Conservation (phyloP, 2,113 vertebrate species). For the Peromyscus polionotus region DNA sequence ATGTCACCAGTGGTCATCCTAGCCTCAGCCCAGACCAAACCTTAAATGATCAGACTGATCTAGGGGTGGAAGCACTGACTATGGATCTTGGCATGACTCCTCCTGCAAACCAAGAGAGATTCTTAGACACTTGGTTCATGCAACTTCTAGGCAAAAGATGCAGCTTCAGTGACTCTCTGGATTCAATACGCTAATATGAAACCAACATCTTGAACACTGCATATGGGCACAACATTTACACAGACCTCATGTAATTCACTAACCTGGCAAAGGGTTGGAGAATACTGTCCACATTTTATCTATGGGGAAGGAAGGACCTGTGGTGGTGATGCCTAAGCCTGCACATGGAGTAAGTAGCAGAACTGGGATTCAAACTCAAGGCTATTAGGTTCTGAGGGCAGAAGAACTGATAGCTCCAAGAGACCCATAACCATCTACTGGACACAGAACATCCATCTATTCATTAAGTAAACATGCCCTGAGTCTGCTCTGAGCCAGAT, state of each 20-base stretch:
- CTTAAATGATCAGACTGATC: neutral
- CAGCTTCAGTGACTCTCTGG: neutral
- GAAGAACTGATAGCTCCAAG: neutral
- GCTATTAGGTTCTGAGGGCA: conserved; percentile 5
- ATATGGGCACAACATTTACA: neutral
- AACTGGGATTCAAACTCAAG: conserved; percentile 18
- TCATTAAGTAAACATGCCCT: conserved; percentile 7
- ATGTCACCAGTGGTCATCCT: neutral
- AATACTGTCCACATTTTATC: neutral
- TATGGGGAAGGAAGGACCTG: neutral
- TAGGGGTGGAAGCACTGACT: conserved; percentile 1
- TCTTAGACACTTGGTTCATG: conserved; percentile 8
- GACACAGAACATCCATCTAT: neutral
- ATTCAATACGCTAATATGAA: conserved; percentile 34
- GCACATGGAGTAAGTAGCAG: neutral
- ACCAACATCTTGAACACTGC: conserved; percentile 21
- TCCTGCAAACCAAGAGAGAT: conserved; percentile 3
- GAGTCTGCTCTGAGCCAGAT: neutral
- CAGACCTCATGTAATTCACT: conserved; percentile 30
- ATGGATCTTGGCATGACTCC: neutral
- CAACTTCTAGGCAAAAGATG: conserved; percentile 17
- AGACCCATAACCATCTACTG: neutral
- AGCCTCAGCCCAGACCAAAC: neutral
- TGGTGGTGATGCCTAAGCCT: neutral
- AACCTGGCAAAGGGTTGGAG: neutral